phyloP scores from a whole-genome alignment of 2,888 invertebrate genomes.

The Seira musarum region DNA sequence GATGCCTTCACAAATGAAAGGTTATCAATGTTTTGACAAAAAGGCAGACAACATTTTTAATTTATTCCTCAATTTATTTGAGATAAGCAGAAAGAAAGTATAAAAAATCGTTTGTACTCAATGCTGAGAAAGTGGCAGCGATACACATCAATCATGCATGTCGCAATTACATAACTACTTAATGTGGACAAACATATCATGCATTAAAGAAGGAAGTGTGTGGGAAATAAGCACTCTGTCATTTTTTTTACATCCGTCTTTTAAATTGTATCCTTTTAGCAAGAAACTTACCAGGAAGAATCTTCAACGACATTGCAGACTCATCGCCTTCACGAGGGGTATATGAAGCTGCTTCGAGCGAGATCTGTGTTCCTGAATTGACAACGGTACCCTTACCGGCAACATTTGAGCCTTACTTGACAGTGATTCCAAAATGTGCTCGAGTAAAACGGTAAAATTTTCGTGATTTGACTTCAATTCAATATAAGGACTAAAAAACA shows the following conservation, averaged over 20 bases:
- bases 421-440: conserved; percentile 54
- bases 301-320: too few relatives aligned
- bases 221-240: not conserved
- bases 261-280: not conserved
- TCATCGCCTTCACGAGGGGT: too few relatives aligned
- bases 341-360: not conserved
- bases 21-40: too few relatives aligned
- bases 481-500: not conserved
- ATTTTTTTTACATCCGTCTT: not conserved
- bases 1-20: too few relatives aligned
- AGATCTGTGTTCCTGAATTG: conserved; percentile 53
- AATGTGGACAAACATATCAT: not conserved
- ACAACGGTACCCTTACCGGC: conserved; percentile 56
- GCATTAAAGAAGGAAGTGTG: not conserved
- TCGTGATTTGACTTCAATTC: conserved; percentile 10
- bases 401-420: conserved; percentile 47
- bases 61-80: too few relatives aligned
- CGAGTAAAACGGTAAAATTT: conserved; percentile 4
- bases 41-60: too few relatives aligned
- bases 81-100: too few relatives aligned
- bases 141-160: too few relatives aligned
- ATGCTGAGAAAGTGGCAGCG: too few relatives aligned
- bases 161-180: too few relatives aligned
- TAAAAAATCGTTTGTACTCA: too few relatives aligned
- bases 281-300: not conserved